A percentile compares a stretch with the other conserved stretches of the same genome.
Conservation (phyloP, 2,888 invertebrate genomes). For the Agapetus fuscipes region DNA sequence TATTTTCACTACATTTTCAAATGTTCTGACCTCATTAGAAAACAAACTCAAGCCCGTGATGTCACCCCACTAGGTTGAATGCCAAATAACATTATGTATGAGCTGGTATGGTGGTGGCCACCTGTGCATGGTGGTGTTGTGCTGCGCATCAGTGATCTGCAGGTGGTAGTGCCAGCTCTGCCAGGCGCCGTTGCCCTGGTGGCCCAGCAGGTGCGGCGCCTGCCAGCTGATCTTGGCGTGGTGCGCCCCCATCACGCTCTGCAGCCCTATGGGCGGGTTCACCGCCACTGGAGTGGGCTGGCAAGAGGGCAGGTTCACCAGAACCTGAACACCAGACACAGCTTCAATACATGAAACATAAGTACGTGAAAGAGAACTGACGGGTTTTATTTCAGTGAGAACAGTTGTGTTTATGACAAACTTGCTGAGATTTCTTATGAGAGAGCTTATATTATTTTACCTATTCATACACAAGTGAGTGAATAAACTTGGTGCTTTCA, state of each 20-base stretch:
- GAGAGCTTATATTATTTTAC: too few relatives aligned
- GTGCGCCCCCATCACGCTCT: slow-evolving; percentile 69
- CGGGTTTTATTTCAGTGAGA: too few relatives aligned
- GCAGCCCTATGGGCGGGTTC: slow-evolving; percentile 67
- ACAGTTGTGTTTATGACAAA: too few relatives aligned
- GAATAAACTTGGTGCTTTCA: too few relatives aligned
- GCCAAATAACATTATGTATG: background rate
- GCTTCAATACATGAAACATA: background rate
- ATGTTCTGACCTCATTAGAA: too few relatives aligned
- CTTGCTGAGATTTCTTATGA: too few relatives aligned
- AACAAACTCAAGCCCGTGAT: too few relatives aligned
- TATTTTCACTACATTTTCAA: too few relatives aligned
- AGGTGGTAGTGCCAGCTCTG: slow-evolving; percentile 72
- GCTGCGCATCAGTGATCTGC: slow-evolving; percentile 46
- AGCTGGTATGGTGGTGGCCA: too few relatives aligned
- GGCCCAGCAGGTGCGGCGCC: slow-evolving; percentile 63
- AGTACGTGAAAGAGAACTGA: background rate
- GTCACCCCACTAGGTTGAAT: background rate
- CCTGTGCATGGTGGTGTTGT: slow-evolving; percentile 15
- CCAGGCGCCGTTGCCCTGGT: slow-evolving; percentile 61
- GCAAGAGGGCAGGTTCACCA: slow-evolving; percentile 54
- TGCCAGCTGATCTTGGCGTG: slow-evolving; percentile 76
- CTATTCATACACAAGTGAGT: too few relatives aligned
- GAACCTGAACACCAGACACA: slow-evolving; percentile 12
- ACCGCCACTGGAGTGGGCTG: slow-evolving; percentile 75